phyloP scores from a whole-genome alignment of 1,140 invertebrate genomes.

The Caenorhabditis tropicalis region DNA sequence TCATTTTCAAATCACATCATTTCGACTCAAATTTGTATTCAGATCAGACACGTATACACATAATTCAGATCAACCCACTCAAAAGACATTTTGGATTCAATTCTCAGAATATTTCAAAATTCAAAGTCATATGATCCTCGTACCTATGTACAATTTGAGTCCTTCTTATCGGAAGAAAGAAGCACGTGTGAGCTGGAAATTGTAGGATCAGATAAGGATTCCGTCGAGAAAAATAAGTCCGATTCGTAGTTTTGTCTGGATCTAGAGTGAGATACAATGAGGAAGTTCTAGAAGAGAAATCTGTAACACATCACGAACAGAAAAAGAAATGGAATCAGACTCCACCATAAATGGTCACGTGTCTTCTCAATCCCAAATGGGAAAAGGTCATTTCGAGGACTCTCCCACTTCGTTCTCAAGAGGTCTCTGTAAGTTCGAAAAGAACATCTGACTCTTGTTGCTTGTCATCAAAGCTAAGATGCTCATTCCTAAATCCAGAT shows the following conservation, averaged over 20 bases:
- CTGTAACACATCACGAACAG: background rate
- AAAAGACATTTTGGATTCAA: background rate
- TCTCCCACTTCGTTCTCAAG: background rate
- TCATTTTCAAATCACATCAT: conserved; percentile 34
- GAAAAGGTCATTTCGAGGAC: background rate
- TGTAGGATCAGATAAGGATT: conserved; percentile 16
- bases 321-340: background rate
- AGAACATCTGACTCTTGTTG: no score
- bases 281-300: background rate
- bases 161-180: background rate
- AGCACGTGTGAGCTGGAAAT: background rate
- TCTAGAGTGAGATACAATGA: background rate
- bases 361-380: background rate
- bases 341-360: background rate
- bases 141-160: background rate
- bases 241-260: conserved; percentile 10
- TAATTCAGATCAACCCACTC: conserved; percentile 9
- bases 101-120: background rate
- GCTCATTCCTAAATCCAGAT: background rate
- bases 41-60: background rate
- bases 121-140: background rate
- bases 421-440: background rate
- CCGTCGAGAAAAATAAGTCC: no score
- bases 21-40: background rate
- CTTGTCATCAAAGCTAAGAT: no score